Percentiles rank a stretch among this genome's conserved stretches.
Evolutionary conservation across 2,113 vertebrate species (phyloP).

Genomic region (Poeciliopsis turrubarensis): DNA sequence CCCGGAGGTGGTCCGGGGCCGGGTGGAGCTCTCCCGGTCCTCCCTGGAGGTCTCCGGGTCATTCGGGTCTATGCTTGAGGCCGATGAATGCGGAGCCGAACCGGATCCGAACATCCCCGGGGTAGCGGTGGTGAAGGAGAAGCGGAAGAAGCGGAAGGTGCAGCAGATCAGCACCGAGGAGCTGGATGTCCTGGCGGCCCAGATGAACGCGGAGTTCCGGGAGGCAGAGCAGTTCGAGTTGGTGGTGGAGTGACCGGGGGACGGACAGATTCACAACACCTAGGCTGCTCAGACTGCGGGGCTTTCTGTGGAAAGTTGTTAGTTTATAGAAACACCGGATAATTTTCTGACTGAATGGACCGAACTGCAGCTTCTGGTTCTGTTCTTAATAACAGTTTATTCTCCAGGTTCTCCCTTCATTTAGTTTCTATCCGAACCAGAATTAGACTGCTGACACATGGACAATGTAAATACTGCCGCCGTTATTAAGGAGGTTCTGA

Average conservation of each 20-base stretch:
- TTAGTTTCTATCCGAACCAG: no score
- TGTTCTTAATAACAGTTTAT: no score
- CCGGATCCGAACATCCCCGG: constrained; percentile 84
- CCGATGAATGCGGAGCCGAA: constrained; percentile 46
- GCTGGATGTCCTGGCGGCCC: constrained; percentile 83
- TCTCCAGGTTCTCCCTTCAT: no score
- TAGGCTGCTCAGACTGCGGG: not conserved
- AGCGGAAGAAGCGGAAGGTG: constrained; percentile 77
- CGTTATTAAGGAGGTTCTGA: no score
- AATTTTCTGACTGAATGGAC: no score
- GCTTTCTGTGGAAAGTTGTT: no score
- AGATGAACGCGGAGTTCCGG: constrained; percentile 90
- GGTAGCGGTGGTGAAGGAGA: constrained; percentile 78
- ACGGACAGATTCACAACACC: not conserved
- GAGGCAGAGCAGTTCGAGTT: constrained; percentile 88
- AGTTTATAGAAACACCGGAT: no score
- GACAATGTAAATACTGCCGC: no score
- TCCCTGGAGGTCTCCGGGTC: constrained; percentile 49
- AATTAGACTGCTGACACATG: no score
- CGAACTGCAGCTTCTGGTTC: no score
- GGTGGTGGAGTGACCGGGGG: constrained; percentile 81
- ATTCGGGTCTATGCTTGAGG: constrained; percentile 55
- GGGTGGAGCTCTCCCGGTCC: constrained; percentile 9
- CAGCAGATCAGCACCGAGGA: constrained; percentile 78
- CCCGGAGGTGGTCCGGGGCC: constrained; percentile 64